Conservation (phyloP, 2,888 invertebrate genomes). For the Drosophila tripunctata region DNA sequence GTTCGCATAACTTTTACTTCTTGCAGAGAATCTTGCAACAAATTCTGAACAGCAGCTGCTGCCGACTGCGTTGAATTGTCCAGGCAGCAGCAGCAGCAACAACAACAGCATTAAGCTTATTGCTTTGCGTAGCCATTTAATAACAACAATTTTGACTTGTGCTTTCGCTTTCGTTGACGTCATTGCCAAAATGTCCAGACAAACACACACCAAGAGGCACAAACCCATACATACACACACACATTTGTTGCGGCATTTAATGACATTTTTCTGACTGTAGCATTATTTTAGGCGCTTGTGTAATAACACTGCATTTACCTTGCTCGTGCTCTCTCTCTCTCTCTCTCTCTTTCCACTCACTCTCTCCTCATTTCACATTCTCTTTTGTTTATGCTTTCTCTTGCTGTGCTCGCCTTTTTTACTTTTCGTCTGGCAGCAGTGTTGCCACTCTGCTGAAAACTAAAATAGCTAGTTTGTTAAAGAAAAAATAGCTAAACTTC, state of each 20-base stretch:
- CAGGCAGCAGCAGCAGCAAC: conserved; percentile 15
- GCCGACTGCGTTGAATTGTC: conserved; percentile 54
- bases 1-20: conserved; percentile 2
- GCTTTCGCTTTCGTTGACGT: conserved; percentile 43
- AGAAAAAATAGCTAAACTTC: too few relatives aligned
- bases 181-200: conserved; percentile 41
- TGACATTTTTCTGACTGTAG: conserved; percentile 30
- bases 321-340: background rate
- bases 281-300: conserved; percentile 43
- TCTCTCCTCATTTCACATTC: background rate
- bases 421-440: background rate
- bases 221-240: conserved; percentile 12
- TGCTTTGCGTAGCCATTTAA: conserved; percentile 31
- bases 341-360: background rate
- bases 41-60: conserved; percentile 23
- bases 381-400: background rate
- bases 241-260: conserved; percentile 27
- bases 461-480: too few relatives aligned
- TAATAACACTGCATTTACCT: conserved; percentile 26
- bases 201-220: conserved; percentile 15
- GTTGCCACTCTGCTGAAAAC: too few relatives aligned
- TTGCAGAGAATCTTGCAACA: conserved; percentile 27
- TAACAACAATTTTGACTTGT: conserved; percentile 46
- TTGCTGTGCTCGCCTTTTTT: background rate
- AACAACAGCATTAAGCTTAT: background rate